These are phyloP conservation scores for Drosophila neotestacea DNA, from an alignment of 2,888 invertebrate genomes.

Conservation along the genomic window DNA sequence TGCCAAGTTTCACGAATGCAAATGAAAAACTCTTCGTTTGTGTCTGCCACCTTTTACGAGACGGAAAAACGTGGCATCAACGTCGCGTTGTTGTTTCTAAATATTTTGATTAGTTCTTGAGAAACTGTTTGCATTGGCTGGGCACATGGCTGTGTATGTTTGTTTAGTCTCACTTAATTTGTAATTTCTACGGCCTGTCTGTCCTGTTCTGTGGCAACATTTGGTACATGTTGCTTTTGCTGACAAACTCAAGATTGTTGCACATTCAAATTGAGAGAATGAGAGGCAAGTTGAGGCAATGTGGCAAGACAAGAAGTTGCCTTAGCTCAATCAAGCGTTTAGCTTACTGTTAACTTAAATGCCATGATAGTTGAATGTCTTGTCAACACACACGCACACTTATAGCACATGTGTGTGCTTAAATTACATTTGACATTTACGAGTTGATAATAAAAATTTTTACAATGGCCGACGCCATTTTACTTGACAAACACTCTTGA, in stretches of 20 bases:
- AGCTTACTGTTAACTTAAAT: slow-evolving; percentile 62
- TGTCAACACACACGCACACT: slow-evolving; percentile 16
- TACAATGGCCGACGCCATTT: slow-evolving; percentile 82
- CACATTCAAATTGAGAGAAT: slow-evolving; percentile 7
- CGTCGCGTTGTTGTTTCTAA: slow-evolving; percentile 45
- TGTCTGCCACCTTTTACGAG: slow-evolving; percentile 66
- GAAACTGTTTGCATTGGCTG: slow-evolving; percentile 64
- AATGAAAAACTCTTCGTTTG: slow-evolving; percentile 48
- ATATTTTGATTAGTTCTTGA: slow-evolving; percentile 79
- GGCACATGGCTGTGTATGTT: slow-evolving; percentile 41
- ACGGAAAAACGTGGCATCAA: slow-evolving; percentile 6
- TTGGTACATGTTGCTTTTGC: slow-evolving; percentile 76
- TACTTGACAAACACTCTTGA: slow-evolving; percentile 75
- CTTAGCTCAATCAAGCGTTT: slow-evolving; percentile 70
- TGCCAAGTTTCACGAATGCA: slow-evolving; percentile 74
- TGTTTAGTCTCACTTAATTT: slow-evolving; percentile 70
- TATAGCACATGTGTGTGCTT: slow-evolving; percentile 54
- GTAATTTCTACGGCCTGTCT: slow-evolving; percentile 63
- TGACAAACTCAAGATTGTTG: slow-evolving; percentile 55
- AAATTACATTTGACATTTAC: slow-evolving; percentile 84
- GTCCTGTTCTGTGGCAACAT: slow-evolving; percentile 57
- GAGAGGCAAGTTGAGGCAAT: slow-evolving; percentile 53
- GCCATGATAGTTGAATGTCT: slow-evolving; percentile 39
- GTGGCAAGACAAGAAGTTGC: slow-evolving; percentile 57
- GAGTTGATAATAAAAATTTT: slow-evolving; percentile 80